Conservation (phyloP, 1,140 invertebrate genomes). For the Microplitis mediator region DNA sequence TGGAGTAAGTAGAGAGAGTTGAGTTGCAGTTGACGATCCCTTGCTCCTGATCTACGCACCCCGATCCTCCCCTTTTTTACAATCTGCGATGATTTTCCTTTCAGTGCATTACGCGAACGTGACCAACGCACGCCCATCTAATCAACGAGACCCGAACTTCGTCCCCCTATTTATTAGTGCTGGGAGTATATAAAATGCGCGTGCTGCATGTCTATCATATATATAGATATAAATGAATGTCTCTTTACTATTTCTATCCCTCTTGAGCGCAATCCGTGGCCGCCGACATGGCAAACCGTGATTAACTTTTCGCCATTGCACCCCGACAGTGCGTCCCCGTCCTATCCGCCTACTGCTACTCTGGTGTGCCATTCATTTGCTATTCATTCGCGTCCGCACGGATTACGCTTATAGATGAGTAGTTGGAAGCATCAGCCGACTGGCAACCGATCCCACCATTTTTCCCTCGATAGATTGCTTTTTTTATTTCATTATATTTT, state of each 20-base stretch:
- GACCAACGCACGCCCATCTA: conserved; percentile 57
- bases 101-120: conserved; percentile 28
- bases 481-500: conserved; percentile 7
- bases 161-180: background rate
- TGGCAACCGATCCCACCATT: conserved; percentile 20
- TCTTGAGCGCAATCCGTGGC: conserved; percentile 46
- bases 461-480: conserved; percentile 12
- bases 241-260: conserved; percentile 15
- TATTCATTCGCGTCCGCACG: conserved; percentile 61
- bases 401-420: conserved; percentile 48
- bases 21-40: background rate
- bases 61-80: conserved; percentile 19
- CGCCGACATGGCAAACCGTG: conserved; percentile 61
- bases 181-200: background rate
- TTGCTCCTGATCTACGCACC: conserved; percentile 20
- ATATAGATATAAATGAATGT: background rate
- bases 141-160: conserved; percentile 55
- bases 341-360: conserved; percentile 12
- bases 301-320: conserved; percentile 62
- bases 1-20: conserved; percentile 5
- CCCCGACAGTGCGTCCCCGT: conserved; percentile 27
- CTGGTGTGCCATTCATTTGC: conserved; percentile 54
- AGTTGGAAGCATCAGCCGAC: conserved; percentile 31
- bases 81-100: conserved; percentile 25
- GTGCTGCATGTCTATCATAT: background rate